Percentiles rank a stretch among this genome's conserved stretches.
phyloP scores from a whole-genome alignment of 2,888 invertebrate species.

The Tiliacea citrago region DNA sequence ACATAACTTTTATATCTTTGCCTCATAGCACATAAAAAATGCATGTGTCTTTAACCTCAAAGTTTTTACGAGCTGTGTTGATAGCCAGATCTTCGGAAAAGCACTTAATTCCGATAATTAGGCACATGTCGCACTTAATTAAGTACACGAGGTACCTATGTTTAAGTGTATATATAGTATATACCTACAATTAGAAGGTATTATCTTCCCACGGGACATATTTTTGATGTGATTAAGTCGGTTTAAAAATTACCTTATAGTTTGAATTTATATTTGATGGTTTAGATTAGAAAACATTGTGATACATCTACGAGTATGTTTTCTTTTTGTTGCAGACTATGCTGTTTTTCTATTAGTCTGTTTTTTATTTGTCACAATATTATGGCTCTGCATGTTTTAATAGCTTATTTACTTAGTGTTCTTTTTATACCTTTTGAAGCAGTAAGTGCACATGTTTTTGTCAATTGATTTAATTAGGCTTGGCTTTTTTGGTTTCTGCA shows the following conservation, averaged over 20 bases:
- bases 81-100: conserved; percentile 32
- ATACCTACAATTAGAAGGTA: background rate
- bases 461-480: background rate
- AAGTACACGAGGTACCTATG: conserved; percentile 10
- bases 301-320: background rate
- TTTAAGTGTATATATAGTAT: background rate
- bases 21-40: conserved; percentile 40
- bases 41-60: conserved; percentile 45
- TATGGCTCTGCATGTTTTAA: background rate
- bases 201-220: too few species aligned
- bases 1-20: conserved; percentile 54
- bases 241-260: background rate
- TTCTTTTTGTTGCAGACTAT: too few species aligned
- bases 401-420: background rate
- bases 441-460: background rate
- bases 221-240: background rate
- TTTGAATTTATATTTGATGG: background rate
- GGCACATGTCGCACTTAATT: conserved; percentile 41
- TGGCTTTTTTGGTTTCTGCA: background rate
- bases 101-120: conserved; percentile 45
- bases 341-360: background rate
- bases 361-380: background rate
- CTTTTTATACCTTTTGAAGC: background rate
- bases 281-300: background rate
- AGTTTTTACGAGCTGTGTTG: conserved; percentile 54